Evolutionary conservation across 2,888 invertebrate genomes (phyloP).

Genomic region (Polylopha cassiicola): DNA sequence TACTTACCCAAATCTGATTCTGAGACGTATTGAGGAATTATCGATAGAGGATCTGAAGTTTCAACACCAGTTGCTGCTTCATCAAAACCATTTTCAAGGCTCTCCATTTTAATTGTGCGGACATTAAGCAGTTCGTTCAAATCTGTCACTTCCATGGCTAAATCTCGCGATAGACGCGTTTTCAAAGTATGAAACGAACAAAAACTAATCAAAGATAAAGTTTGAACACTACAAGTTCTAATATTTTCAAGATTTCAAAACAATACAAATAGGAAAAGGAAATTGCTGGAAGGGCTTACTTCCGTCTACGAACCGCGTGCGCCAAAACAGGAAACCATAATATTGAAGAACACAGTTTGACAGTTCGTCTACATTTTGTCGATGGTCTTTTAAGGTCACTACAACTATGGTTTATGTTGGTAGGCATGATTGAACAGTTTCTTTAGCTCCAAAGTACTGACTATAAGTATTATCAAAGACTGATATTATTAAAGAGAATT

Average conservation of each 20-base stretch:
- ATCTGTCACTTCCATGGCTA: slow-evolving; percentile 64
- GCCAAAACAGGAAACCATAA: slow-evolving; percentile 45
- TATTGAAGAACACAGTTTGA: slow-evolving; percentile 29
- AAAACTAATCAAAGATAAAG: slow-evolving; percentile 14
- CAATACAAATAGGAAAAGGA: slow-evolving; percentile 59
- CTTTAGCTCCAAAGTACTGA: too few relatives aligned
- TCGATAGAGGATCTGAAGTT: slow-evolving; percentile 49
- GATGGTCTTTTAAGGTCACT: too few relatives aligned
- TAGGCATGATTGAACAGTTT: too few relatives aligned
- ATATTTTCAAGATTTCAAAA: slow-evolving; percentile 29
- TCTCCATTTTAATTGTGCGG: slow-evolving; percentile 67
- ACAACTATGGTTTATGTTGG: too few relatives aligned
- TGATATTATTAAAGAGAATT: too few relatives aligned
- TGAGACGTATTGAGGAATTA: slow-evolving; percentile 68
- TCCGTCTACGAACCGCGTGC: slow-evolving; percentile 55
- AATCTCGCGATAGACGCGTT: neutral
- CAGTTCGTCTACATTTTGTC: slow-evolving; percentile 8
- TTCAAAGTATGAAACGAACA: slow-evolving; percentile 1
- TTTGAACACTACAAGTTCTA: slow-evolving; percentile 31
- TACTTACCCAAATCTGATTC: slow-evolving; percentile 68
- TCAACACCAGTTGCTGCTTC: slow-evolving; percentile 44
- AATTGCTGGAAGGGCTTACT: slow-evolving; percentile 47
- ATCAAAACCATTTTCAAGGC: slow-evolving; percentile 47
- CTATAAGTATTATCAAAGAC: too few relatives aligned
- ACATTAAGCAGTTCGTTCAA: slow-evolving; percentile 62